Base-by-base conservation (phyloP, 30 jellyfish, hydroid and myxozoan species). In the Pelagia noctiluca region DNA sequence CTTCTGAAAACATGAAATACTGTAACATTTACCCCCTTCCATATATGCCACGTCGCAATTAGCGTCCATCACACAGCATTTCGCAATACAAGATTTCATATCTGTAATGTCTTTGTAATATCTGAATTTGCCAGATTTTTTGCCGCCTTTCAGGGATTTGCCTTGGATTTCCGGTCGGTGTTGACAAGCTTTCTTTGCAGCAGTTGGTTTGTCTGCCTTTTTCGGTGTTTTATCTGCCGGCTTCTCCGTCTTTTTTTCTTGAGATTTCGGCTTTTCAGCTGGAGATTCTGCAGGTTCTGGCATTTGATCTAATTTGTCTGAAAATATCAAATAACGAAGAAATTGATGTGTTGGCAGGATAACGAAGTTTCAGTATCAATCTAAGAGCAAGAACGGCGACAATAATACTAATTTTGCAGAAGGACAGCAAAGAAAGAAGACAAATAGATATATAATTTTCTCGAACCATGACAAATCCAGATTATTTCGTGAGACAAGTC, bases 41-140 rank as follows among this genome's bases (percentile, higher is more conserved):
- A 93, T 75, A 78, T 84, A 93, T 3, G 98, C 97, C 7, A 88
- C 97, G 38, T 93, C 98, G 54, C 98, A 93, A 12, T 79, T 90
- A 24, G 50, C 63, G 49, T 87, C 61, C 89, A 77, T 19, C 2
- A 86, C 36, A 63, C 98, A 93, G 76, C 98, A 93, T 80, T 88
- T 88, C 5, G 91, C 77, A 35, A 88, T 87, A 77, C 98, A 93
- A 24, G 96, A 36, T 22, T 86, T 87, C 88, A 87, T 87, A 46
- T 74, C 80, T 67, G 70, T 79, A 24, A 93, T 73, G 65, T 52
- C 72, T 54, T 81, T 87, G 60, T 77, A 93, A 16, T 80, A 54
- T 63, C 88, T 84, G 82, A 91, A 91, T 86, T 91, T 91, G 4
- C 98, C 98, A 12, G 98, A 89, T 65, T 93, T 93, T 57, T 87